These are phyloP conservation scores for Drosophila kepulauana DNA, from an alignment of 1,140 invertebrate genomes.

Conservation along the genomic window DNA sequence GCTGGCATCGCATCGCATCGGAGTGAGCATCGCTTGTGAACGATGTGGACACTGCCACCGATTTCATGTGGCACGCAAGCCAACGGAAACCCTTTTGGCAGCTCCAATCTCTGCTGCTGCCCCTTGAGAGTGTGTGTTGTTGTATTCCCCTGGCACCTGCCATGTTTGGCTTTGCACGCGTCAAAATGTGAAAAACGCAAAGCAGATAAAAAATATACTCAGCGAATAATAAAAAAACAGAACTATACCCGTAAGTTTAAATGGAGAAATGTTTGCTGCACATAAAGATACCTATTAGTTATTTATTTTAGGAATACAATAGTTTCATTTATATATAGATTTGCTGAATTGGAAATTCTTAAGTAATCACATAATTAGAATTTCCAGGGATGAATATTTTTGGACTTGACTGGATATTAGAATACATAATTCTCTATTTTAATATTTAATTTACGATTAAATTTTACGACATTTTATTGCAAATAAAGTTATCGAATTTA, in stretches of 20 bases:
- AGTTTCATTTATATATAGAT: no score
- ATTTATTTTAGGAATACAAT: no score
- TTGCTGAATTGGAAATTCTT: no score
- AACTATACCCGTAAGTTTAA: background rate
- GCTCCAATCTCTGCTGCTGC: slow-evolving; percentile 36
- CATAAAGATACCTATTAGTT: no score
- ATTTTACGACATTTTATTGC: no score
- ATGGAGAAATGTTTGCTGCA: no score
- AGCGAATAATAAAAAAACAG: background rate
- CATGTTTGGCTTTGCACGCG: slow-evolving; percentile 76
- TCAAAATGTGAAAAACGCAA: slow-evolving; percentile 45
- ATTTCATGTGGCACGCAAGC: slow-evolving; percentile 51
- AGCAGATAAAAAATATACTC: slow-evolving; percentile 34
- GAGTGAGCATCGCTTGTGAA: slow-evolving; percentile 12
- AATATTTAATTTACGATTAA: no score
- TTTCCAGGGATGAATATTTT: no score
- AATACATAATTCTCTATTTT: no score
- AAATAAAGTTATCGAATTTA: no score
- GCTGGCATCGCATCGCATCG: slow-evolving; percentile 16
- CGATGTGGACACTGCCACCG: background rate
- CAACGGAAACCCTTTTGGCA: slow-evolving; percentile 43
- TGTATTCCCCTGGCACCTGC: slow-evolving; percentile 45
- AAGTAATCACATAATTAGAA: no score
- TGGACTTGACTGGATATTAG: no score
- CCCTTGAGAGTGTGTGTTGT: slow-evolving; percentile 17